phyloP scores from a whole-genome alignment of 1,140 invertebrate species.

The Hyles euphorbiae region DNA sequence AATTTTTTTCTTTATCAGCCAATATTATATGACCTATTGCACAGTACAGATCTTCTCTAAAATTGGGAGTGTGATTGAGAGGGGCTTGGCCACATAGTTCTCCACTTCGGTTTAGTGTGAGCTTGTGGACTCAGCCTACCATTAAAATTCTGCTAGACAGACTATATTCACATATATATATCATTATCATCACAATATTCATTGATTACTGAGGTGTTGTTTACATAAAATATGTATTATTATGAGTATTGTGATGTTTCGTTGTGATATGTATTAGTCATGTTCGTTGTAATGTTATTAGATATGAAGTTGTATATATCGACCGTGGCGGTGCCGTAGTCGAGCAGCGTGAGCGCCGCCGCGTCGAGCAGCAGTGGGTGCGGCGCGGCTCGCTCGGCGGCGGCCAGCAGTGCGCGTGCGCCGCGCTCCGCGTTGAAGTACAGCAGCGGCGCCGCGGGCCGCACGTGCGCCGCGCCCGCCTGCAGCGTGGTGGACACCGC shows the following conservation, averaged over 20 bases:
- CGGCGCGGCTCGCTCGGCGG: constrained; percentile 27
- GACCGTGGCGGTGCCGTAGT: constrained; percentile 54
- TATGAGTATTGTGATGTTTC: not conserved
- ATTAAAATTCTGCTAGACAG: not conserved
- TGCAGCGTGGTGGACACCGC: constrained; percentile 30
- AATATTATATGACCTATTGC: too few relatives aligned
- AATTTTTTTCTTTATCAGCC: too few relatives aligned
- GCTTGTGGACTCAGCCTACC: not conserved
- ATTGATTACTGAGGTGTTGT: not conserved
- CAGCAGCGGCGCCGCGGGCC: constrained; percentile 29
- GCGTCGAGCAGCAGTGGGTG: constrained; percentile 45
- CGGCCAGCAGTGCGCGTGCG: constrained; percentile 26
- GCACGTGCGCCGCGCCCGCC: constrained; percentile 35
- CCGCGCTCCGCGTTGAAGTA: constrained; percentile 37
- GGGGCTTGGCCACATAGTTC: too few relatives aligned
- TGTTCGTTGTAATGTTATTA: too few relatives aligned
- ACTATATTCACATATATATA: not conserved
- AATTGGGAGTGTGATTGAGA: too few relatives aligned
- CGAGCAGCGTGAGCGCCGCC: constrained; percentile 41
- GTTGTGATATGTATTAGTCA: too few relatives aligned
- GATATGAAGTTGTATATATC: not conserved
- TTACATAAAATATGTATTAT: not conserved
- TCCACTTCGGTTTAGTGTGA: not conserved
- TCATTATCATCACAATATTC: too few relatives aligned
- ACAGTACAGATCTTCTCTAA: too few relatives aligned